A percentile compares a stretch with the other conserved stretches of the same genome.
Conservation (phyloP, 2,113 vertebrate genomes). For the Bubalus kerabau region DNA sequence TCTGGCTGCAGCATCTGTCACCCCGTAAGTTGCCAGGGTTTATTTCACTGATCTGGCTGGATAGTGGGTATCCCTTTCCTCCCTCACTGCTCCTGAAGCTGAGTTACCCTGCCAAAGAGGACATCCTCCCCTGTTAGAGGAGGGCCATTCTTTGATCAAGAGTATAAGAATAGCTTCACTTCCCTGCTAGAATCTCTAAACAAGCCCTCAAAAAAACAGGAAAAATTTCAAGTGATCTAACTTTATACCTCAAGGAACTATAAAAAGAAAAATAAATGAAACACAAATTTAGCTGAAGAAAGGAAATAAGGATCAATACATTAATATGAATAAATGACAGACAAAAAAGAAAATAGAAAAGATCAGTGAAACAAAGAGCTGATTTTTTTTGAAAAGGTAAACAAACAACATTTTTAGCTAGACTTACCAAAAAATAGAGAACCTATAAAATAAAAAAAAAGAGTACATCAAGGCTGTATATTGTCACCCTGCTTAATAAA, state of each 20-base stretch:
- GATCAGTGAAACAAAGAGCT: neutral
- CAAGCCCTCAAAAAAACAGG: neutral
- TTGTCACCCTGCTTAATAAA: neutral
- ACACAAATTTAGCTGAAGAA: neutral
- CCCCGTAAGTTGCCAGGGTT: neutral
- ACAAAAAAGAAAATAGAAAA: neutral
- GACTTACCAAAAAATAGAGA: neutral
- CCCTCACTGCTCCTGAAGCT: neutral
- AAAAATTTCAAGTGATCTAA: neutral
- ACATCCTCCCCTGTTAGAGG: neutral
- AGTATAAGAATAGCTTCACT: neutral
- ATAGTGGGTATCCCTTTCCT: neutral
- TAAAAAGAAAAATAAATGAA: neutral
- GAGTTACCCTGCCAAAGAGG: neutral
- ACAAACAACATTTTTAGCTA: neutral
- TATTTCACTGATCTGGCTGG: neutral
- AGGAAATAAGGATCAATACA: neutral
- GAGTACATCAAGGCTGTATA: neutral
- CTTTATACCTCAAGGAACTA: neutral
- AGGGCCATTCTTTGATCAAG: neutral
- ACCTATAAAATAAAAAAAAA: neutral
- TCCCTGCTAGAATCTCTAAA: neutral
- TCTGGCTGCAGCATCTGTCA: accelerated
- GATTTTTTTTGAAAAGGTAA: neutral
- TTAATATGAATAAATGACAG: neutral